phyloP scores from a whole-genome alignment of 2,888 invertebrate species.

The Malthinus flaveolus region DNA sequence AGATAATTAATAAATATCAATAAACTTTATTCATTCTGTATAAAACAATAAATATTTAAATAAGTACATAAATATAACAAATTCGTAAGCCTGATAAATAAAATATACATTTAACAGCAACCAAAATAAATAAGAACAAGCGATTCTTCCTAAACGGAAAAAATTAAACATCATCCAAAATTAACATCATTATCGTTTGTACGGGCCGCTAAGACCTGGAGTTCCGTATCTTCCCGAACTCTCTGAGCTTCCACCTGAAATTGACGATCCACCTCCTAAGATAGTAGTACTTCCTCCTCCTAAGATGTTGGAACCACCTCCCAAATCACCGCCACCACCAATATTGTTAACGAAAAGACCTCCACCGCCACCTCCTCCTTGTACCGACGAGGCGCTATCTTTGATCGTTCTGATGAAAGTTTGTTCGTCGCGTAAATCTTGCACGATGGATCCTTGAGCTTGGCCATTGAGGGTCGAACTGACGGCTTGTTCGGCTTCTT shows the following conservation, averaged over 20 bases:
- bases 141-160: no score
- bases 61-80: no score
- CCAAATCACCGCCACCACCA: not conserved
- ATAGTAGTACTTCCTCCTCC: not conserved
- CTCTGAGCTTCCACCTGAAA: not conserved
- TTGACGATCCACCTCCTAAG: not conserved
- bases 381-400: not conserved
- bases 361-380: not conserved
- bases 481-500: slow-evolving; percentile 32
- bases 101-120: no score
- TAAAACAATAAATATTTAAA: no score
- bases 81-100: no score
- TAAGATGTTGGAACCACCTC: not conserved
- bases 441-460: not conserved
- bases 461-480: slow-evolving; percentile 5
- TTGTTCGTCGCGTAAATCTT: slow-evolving; percentile 8
- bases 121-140: no score
- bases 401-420: slow-evolving; percentile 2
- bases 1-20: no score
- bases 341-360: not conserved
- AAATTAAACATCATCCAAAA: no score
- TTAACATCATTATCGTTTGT: slow-evolving; percentile 33
- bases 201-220: slow-evolving; percentile 37
- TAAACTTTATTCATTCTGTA: no score
- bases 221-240: slow-evolving; percentile 13